phyloP scores from a whole-genome alignment of 2,888 invertebrate genomes.

The Chrysolina americana region DNA sequence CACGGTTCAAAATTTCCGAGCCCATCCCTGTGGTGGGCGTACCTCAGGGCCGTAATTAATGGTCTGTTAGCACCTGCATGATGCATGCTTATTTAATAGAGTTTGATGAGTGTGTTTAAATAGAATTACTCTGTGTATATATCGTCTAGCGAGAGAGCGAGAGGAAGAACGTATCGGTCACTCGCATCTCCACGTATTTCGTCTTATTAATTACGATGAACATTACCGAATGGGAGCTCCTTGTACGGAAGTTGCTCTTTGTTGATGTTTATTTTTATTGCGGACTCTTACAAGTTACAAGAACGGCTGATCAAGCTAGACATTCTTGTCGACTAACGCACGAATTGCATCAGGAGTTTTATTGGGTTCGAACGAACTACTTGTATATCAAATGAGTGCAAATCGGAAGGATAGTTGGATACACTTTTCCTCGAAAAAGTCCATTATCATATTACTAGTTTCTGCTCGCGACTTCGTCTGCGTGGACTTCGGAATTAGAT shows the following conservation, averaged over 20 bases:
- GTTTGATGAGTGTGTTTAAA: slow-evolving; percentile 49
- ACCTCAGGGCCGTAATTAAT: slow-evolving; percentile 46
- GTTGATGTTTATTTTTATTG: slow-evolving; percentile 31
- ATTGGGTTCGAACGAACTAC: not conserved
- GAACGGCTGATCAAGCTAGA: not conserved
- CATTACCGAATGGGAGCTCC: slow-evolving; percentile 31
- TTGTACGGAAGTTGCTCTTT: slow-evolving; percentile 34
- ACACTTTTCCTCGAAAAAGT: too few species aligned
- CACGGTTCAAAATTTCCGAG: slow-evolving; percentile 14
- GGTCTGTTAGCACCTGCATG: slow-evolving; percentile 47
- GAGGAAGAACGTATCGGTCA: slow-evolving; percentile 21
- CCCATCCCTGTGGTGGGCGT: slow-evolving; percentile 41
- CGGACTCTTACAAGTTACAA: slow-evolving; percentile 10
- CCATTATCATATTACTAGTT: too few species aligned
- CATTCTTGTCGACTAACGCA: slow-evolving; percentile 18
- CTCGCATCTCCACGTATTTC: slow-evolving; percentile 35
- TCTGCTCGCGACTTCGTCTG: too few species aligned
- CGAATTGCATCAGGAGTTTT: not conserved
- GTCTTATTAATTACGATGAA: slow-evolving; percentile 37
- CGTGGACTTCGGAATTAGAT: too few species aligned
- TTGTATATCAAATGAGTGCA: too few species aligned
- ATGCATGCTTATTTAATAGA: slow-evolving; percentile 48
- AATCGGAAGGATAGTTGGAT: too few species aligned
- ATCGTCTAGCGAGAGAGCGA: slow-evolving; percentile 12
- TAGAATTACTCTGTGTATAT: slow-evolving; percentile 44